phyloP scores from a whole-genome alignment of 2,113 vertebrate species.

The Melanerpes aurifrons region DNA sequence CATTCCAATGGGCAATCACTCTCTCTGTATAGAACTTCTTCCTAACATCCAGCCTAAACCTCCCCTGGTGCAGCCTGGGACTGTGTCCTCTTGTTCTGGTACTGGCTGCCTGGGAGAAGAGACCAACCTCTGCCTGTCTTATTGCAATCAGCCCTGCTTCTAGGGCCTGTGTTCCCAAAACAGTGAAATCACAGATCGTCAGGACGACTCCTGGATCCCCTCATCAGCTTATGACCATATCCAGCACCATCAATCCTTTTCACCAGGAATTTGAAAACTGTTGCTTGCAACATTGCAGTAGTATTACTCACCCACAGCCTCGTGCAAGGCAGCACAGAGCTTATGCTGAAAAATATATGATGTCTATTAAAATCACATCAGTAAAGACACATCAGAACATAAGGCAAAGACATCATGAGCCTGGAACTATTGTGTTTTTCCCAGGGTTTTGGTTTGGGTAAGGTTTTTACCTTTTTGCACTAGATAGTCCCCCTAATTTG shows the following conservation, averaged over 20 bases:
- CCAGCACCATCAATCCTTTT: neutral
- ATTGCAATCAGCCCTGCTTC: neutral
- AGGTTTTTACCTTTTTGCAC: neutral
- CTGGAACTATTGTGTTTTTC: neutral
- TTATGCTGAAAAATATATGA: neutral
- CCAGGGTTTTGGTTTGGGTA: neutral
- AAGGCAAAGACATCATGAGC: neutral
- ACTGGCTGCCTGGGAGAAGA: too few species aligned
- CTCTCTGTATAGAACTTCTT: too few species aligned
- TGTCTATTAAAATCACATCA: neutral
- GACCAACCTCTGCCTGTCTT: neutral
- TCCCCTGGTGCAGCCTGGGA: too few species aligned
- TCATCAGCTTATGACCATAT: neutral
- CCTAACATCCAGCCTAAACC: too few species aligned
- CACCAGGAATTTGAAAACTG: neutral
- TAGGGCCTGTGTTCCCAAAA: neutral
- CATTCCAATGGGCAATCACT: too few species aligned
- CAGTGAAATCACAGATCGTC: neutral
- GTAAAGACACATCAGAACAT: neutral
- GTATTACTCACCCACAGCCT: neutral
- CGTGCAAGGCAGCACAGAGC: neutral
- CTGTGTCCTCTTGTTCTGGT: too few species aligned
- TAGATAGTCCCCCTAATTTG: neutral
- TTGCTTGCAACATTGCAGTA: neutral
- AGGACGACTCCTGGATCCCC: neutral